These are phyloP conservation scores for Heterodera carotae DNA, from an alignment of 1,140 invertebrate species.

Conservation along the genomic window DNA sequence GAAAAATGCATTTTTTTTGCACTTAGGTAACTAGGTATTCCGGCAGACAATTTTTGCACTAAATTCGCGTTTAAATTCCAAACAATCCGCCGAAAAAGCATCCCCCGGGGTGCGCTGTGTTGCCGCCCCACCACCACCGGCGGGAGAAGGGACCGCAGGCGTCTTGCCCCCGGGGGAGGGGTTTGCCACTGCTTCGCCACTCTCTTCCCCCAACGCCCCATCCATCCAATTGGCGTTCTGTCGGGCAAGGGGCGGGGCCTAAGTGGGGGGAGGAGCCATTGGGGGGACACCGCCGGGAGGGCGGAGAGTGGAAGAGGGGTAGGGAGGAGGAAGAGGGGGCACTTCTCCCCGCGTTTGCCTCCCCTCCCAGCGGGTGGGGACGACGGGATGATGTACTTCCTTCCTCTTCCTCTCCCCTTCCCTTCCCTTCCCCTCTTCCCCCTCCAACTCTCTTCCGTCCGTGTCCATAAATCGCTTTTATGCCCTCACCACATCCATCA, in stretches of 20 bases:
- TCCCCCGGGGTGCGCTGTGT: too few relatives aligned
- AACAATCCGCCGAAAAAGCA: too few relatives aligned
- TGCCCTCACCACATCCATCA: not conserved
- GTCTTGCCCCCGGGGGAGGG: too few relatives aligned
- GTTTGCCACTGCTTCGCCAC: not conserved
- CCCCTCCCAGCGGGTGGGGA: not conserved
- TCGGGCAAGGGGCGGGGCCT: not conserved
- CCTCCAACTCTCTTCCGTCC: not conserved
- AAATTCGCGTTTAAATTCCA: too few relatives aligned
- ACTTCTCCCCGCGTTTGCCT: not conserved
- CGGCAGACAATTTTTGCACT: too few relatives aligned
- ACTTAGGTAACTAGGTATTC: too few relatives aligned
- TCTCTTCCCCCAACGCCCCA: not conserved
- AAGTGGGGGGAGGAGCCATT: not conserved
- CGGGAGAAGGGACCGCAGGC: too few relatives aligned
- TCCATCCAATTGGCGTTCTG: slow-evolving; percentile 13
- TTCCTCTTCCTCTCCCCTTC: not conserved
- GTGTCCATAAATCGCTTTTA: slow-evolving; percentile 18
- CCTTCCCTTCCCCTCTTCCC: not conserved
- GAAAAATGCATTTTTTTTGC: too few relatives aligned
- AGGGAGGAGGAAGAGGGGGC: not conserved
- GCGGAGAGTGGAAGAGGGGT: too few relatives aligned
- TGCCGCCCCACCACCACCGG: too few relatives aligned
- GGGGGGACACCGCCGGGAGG: too few relatives aligned
- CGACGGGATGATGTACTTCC: not conserved